Evolutionary conservation across 2,113 vertebrate genomes (phyloP).

Genomic region (Machaerirhynchus nigripectus): DNA sequence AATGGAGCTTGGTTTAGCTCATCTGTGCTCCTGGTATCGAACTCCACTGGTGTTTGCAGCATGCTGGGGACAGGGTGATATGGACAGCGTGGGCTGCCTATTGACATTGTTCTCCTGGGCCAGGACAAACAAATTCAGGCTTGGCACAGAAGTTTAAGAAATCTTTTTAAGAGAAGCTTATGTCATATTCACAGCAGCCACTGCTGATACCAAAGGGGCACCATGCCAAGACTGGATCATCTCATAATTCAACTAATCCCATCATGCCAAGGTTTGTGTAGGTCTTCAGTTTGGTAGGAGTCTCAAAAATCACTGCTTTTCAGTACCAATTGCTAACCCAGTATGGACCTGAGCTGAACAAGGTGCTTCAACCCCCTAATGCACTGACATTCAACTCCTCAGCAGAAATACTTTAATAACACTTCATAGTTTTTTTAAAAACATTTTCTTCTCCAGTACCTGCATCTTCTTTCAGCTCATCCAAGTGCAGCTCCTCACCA

Average conservation of each 20-base stretch:
- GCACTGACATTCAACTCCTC: neutral
- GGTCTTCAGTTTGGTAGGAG: neutral
- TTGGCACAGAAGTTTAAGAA: neutral
- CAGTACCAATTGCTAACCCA: neutral
- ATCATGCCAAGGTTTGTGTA: neutral
- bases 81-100: neutral
- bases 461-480: conserved; percentile 65
- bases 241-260: conserved; percentile 1
- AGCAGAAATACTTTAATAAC: neutral
- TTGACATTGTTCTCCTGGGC: neutral
- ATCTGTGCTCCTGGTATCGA: neutral
- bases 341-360: neutral
- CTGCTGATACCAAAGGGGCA: neutral
- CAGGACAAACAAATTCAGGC: neutral
- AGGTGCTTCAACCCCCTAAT: neutral
- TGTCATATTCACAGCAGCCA: neutral
- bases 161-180: neutral
- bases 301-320: neutral
- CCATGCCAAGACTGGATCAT: neutral
- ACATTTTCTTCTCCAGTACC: conserved; percentile 46
- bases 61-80: neutral
- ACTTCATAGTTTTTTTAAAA: neutral
- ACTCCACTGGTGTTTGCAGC: neutral
- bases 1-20: neutral
- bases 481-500: conserved; percentile 51